Base-by-base conservation (phyloP, 2,113 vertebrate species). In the Eptesicus fuscus region DNA sequence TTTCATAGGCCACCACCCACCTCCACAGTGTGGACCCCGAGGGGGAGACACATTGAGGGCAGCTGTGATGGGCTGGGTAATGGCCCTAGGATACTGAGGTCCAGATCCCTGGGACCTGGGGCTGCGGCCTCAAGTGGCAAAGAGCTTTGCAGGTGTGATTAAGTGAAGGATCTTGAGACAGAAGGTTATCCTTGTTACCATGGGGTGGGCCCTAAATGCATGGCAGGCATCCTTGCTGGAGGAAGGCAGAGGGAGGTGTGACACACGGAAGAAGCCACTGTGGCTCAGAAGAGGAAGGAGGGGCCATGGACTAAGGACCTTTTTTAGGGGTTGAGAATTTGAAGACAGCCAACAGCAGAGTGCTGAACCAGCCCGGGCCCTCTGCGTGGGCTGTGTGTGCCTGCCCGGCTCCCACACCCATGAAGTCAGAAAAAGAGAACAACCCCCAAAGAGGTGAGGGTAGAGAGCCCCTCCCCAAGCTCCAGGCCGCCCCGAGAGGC, bases 121-220 rank as follows among this genome's bases (percentile, higher is more conserved):
- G 37, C 8, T 0, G 35, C 16, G 56, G 16, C 42, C 40, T 28
- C 3, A 9, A 0, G 0, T 0, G 17, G 71, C 17, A 2, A 18
- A 53, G 30, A 37, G 30, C 7, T 37, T 42, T 10, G 16, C 37
- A 8, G 47, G 2, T 56, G 6, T 0, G 61, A 9, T 23, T 25
- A 22, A 30, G 14, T 35, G 22, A 9, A n/a, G 70, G 76, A 6
- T 23, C 37, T 59, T 70, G 56, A 30, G 12, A 3, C 8, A 20
- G 65, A 13, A 16, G 4, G 1, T 59, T 9, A 40, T 5, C 14
- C 47, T 9, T 56, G 30, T 5, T 32, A 14, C 35, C 1, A 10
- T 4, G 1, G n/a, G 12, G 5, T 0, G n/a, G 13, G 7, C 4
- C 42, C n/a, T 49, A 0, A 1, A 1, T 7, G 16, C 14, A 14